Percentiles rank a stretch among this genome's conserved stretches.
phyloP scores from a whole-genome alignment of 2,113 vertebrate species.

The Pangasianodon hypophthalmus region DNA sequence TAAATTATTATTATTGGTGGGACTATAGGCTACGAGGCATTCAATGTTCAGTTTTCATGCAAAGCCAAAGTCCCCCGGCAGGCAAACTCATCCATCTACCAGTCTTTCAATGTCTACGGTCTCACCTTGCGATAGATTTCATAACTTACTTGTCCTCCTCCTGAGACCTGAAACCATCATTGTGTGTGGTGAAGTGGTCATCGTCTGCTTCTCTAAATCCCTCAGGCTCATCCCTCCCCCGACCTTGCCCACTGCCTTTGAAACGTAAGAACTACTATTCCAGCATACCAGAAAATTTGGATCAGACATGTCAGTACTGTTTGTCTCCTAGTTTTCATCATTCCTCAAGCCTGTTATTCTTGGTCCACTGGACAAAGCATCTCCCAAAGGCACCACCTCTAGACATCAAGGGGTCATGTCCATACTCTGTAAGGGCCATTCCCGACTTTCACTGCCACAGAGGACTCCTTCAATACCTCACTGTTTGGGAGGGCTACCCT shows the following conservation, averaged over 20 bases:
- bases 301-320: slow-evolving; percentile 2
- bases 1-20: neutral
- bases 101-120: neutral
- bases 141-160: neutral
- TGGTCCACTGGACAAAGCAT: neutral
- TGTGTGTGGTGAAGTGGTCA: neutral
- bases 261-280: neutral
- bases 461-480: neutral
- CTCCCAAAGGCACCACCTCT: neutral
- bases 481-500: neutral
- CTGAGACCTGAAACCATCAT: neutral
- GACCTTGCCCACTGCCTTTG: neutral
- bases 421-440: neutral
- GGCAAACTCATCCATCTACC: slow-evolving; percentile 4
- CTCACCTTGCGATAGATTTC: neutral
- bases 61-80: neutral
- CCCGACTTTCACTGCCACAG: neutral
- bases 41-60: neutral
- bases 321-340: neutral
- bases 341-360: neutral
- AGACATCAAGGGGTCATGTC: neutral
- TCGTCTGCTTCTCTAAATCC: neutral
- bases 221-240: neutral
- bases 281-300: neutral
- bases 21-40: neutral